Percentiles rank a stretch among this genome's conserved stretches.
Conservation (phyloP, 37 sponge, comb jelly and placozoan genomes). For the Axinella damicornis region DNA sequence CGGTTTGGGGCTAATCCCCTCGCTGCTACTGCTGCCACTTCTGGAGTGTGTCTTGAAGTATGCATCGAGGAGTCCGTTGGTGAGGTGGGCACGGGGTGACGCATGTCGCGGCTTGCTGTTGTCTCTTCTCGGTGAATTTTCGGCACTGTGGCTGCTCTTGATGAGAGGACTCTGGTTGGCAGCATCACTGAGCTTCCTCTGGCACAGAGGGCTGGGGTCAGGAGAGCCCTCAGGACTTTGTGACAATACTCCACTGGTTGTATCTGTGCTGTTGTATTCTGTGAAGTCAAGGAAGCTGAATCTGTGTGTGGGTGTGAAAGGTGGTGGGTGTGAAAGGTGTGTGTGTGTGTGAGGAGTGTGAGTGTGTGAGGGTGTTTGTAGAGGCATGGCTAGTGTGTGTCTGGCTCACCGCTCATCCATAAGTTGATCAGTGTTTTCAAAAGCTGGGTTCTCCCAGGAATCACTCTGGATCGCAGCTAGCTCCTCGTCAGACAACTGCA, state of each 20-base stretch:
- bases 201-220: background rate
- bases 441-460: slow-evolving; percentile 89
- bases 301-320: background rate
- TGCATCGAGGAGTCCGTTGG: slow-evolving; percentile 4
- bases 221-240: background rate
- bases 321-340: too few relatives aligned
- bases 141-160: background rate
- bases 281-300: slow-evolving; percentile 50
- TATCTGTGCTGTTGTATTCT: slow-evolving; percentile 6
- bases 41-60: slow-evolving; percentile 21
- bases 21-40: background rate
- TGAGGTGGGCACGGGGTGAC: background rate
- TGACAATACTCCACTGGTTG: background rate
- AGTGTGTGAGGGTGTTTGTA: background rate
- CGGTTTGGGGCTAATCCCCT: background rate
- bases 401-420: slow-evolving; percentile 84
- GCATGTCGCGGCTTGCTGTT: background rate
- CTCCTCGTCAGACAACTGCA: slow-evolving; percentile 74
- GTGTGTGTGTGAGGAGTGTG: background rate
- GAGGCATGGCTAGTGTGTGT: too few relatives aligned
- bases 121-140: background rate
- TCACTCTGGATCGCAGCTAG: slow-evolving; percentile 38
- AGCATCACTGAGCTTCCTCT: background rate
- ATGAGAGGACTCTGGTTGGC: slow-evolving; percentile 17
- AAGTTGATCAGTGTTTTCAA: slow-evolving; percentile 85